Percentiles rank a stretch among this genome's conserved stretches.
Evolutionary conservation across 1,140 invertebrate species (phyloP).

Genomic region (Tachypleus tridentatus): DNA sequence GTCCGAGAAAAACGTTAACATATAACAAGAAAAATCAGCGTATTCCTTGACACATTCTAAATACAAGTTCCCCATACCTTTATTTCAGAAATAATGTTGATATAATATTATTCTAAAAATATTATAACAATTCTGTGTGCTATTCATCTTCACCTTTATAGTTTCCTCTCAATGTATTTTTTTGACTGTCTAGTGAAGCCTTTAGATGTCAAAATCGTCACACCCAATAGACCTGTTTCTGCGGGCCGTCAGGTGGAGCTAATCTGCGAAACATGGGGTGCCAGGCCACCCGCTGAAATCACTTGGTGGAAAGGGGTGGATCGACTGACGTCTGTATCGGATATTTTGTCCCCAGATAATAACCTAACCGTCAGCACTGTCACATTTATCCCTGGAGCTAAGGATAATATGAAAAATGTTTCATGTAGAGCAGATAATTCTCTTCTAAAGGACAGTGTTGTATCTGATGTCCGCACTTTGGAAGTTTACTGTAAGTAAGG

Average conservation of each 20-base stretch:
- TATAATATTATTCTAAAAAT: too few relatives aligned
- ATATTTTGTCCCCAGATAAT: constrained; percentile 55
- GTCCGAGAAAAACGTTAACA: too few relatives aligned
- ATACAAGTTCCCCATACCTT: too few relatives aligned
- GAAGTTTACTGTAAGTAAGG: constrained; percentile 45
- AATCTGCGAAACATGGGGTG: constrained; percentile 22
- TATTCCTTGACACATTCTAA: too few relatives aligned
- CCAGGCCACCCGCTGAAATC: constrained; percentile 22
- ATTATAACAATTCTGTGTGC: too few relatives aligned
- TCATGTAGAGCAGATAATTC: constrained; percentile 23
- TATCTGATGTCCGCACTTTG: constrained; percentile 55
- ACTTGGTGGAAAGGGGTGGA: constrained; percentile 22
- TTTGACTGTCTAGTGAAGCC: constrained; percentile 50
- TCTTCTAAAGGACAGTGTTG: constrained; percentile 42
- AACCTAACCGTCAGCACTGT: constrained; percentile 37
- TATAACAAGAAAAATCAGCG: too few relatives aligned
- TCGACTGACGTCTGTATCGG: neutral
- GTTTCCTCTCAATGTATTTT: too few relatives aligned
- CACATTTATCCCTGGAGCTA: constrained; percentile 11
- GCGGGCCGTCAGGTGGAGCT: constrained; percentile 17
- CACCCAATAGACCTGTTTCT: constrained; percentile 42
- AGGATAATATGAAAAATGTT: constrained; percentile 22
- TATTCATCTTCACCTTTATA: too few relatives aligned
- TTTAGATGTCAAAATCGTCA: constrained; percentile 61
- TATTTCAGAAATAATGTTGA: too few relatives aligned